Conservation (phyloP, 2,113 vertebrate genomes). For the Engystomops pustulosus region DNA sequence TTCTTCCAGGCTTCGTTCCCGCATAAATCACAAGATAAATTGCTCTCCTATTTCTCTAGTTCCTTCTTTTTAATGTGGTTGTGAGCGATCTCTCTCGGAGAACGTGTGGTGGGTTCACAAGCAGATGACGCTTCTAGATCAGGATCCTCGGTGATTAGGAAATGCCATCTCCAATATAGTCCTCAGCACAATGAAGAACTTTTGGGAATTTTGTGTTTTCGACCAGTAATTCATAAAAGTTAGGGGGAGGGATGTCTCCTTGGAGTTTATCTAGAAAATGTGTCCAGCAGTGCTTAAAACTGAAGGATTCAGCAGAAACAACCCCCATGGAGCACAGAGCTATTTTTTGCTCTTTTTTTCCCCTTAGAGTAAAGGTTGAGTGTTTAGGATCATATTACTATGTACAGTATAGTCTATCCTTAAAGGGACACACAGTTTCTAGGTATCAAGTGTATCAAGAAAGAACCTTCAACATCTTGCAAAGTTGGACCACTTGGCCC, state of each 20-base stretch:
- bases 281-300: constrained; percentile 1
- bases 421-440: background rate
- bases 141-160: background rate
- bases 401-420: background rate
- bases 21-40: background rate
- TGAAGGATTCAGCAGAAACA: constrained; percentile 10
- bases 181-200: constrained; percentile 21
- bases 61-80: constrained; percentile 29
- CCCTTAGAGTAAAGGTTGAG: background rate
- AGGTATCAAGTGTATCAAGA: too few species aligned
- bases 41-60: constrained; percentile 33
- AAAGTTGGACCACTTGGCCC: too few species aligned
- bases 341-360: constrained; percentile 9
- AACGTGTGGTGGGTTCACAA: background rate
- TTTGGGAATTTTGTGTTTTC: background rate
- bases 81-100: background rate
- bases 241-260: background rate
- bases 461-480: too few species aligned
- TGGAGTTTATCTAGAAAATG: constrained; percentile 11
- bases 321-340: background rate
- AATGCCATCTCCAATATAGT: background rate
- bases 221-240: constrained; percentile 16
- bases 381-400: constrained; percentile 6
- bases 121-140: constrained; percentile 16
- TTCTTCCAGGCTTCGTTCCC: background rate